Evolutionary conservation across 2,888 invertebrate species (phyloP).

Genomic region (Tenthredo livida): DNA sequence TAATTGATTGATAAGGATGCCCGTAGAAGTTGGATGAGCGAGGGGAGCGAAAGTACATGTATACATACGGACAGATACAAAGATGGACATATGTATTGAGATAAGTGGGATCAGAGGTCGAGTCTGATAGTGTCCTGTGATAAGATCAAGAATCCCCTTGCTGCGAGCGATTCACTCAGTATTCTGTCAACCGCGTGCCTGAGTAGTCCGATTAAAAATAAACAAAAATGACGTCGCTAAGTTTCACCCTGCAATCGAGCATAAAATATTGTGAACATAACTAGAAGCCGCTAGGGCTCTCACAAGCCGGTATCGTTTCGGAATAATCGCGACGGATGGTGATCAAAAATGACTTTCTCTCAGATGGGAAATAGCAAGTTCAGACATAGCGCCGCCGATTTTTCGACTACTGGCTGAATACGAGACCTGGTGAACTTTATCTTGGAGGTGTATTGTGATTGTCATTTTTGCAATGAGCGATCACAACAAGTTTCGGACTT

Average conservation of each 20-base stretch:
- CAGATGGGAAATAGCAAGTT: not conserved
- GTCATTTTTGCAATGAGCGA: constrained; percentile 54
- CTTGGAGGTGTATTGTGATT: not conserved
- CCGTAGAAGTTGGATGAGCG: constrained; percentile 4
- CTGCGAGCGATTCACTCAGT: constrained; percentile 30
- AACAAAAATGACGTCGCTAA: not conserved
- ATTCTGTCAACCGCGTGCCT: constrained; percentile 14
- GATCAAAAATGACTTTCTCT: constrained; percentile 1
- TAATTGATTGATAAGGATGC: constrained; percentile 43
- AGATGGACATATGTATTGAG: constrained; percentile 35
- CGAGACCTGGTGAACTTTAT: not conserved
- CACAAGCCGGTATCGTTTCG: not conserved
- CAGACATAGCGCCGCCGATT: not conserved
- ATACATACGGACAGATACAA: not conserved
- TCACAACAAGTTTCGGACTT: constrained; percentile 39
- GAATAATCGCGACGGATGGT: not conserved
- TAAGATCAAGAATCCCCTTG: constrained; percentile 37
- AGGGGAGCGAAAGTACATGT: constrained; percentile 7
- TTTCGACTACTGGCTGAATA: not conserved
- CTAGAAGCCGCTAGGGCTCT: not conserved
- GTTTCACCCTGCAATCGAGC: not conserved
- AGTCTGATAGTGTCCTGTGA: constrained; percentile 64
- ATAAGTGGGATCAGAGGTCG: constrained; percentile 70
- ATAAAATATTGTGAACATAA: not conserved
- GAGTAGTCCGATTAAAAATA: constrained; percentile 5